Evolutionary conservation across 2,113 vertebrate species (phyloP).

Genomic region (Elephas maximus): DNA sequence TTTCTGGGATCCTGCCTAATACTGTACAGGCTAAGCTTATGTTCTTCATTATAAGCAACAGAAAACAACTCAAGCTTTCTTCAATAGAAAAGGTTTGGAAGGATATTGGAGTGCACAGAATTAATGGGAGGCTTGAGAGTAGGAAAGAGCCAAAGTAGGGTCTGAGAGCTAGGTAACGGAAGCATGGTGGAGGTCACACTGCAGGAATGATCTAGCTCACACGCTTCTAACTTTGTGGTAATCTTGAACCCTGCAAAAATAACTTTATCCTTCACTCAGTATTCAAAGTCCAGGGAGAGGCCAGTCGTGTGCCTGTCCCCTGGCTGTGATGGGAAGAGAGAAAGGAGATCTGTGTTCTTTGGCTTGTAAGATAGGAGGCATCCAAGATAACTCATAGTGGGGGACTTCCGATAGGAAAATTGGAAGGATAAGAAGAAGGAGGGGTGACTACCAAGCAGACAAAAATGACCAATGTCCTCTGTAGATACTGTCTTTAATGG

Average conservation of each 20-base stretch:
- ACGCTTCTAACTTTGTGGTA: background rate
- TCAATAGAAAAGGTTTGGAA: background rate
- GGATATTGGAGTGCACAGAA: background rate
- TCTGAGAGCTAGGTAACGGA: background rate
- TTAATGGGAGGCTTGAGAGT: background rate
- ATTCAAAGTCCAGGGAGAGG: background rate
- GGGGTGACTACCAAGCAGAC: background rate
- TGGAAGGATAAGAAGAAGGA: background rate
- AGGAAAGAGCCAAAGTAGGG: background rate
- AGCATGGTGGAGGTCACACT: background rate
- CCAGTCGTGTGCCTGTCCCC: background rate
- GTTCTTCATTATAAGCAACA: background rate
- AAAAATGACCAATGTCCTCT: background rate
- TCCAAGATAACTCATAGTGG: background rate
- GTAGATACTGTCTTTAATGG: background rate
- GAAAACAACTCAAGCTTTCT: background rate
- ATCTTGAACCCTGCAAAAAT: background rate
- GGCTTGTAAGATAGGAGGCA: background rate
- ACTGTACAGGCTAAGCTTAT: background rate
- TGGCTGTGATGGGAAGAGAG: background rate
- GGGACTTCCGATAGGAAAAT: background rate
- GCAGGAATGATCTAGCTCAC: background rate
- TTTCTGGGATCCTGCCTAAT: background rate
- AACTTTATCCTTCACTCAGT: constrained; percentile 7
- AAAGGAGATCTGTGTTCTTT: background rate